Base-by-base conservation (phyloP, 2,797 vertebrate species). In the Centropyge bicolor region DNA sequence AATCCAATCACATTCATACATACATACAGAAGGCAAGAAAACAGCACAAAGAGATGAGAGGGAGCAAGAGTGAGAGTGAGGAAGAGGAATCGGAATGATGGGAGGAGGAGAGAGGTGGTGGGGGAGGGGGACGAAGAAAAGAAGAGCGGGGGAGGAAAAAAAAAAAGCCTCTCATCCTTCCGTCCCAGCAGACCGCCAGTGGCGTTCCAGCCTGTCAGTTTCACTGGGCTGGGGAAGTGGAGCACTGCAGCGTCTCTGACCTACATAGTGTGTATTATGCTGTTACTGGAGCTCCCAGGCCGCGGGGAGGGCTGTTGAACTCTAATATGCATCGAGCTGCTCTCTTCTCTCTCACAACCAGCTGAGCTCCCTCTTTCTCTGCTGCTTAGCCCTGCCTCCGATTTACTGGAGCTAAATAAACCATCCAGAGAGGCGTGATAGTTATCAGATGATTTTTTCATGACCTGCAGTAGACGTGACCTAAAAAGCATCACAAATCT, bases 221-320 rank as follows among this genome's bases (percentile, higher is more conserved):
- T 91, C 84, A 90, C 90, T 92, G 93, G 91, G 90, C 86, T 90
- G 85, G 86, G 90, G 92, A 94, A 94, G 92, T 93, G 91, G 93
- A 94, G 90, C 92, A 93, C 93, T 94, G 93, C 93, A 94, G 94
- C 83, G 93, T 93, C 93, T 94, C 92, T 94, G 94, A 94, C 93
- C 93, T 94, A 94, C 92, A 94, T 94, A 94, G 90, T 93, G 89
- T 92, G 92, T 93, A 92, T 94, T 93, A 91, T 93, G 91, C 92
- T 62, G 89, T 92, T 94, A 91, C 90, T 93, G 91, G 90, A 92
- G 92, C 92, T 92, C 89, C 80, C 87, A 84, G 91, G 92, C 89
- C 77, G 84, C 24, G 86, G 91, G 90, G 92, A 90, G 92, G 81
- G 91, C 89, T 92, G 90, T 65, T 89, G 90, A 93, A 93, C 91